Percentiles rank a stretch among this genome's conserved stretches.
Evolutionary conservation across 35 echinoderm and acorn worm species (phyloP).

Genomic region (Acanthaster planci): DNA sequence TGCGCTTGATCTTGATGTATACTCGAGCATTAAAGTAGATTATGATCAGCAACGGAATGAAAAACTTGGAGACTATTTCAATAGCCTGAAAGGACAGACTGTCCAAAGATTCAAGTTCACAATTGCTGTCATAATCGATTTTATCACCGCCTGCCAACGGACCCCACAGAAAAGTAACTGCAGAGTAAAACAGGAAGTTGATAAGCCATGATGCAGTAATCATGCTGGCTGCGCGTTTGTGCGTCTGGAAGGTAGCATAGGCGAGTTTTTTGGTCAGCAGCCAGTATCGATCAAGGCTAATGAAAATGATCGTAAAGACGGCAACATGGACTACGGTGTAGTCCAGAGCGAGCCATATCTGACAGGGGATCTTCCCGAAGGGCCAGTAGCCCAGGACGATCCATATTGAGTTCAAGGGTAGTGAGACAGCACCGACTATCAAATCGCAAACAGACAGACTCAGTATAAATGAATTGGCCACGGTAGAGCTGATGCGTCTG

Average conservation of each 20-base stretch:
- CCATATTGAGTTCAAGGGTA: constrained; percentile 55
- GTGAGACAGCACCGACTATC: constrained; percentile 54
- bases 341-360: no score
- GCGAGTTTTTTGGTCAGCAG: constrained; percentile 54
- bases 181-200: no score
- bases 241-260: no score
- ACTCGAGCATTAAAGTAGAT: constrained; percentile 49
- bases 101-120: constrained; percentile 52
- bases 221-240: no score
- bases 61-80: constrained; percentile 45
- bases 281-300: no score
- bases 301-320: no score
- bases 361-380: no score
- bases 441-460: constrained; percentile 69
- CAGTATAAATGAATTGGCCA: no score
- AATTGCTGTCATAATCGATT: constrained; percentile 27
- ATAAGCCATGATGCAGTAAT: no score
- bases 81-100: not conserved
- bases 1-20: constrained; percentile 50
- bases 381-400: no score
- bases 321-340: no score
- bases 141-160: not conserved
- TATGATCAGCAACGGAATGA: constrained; percentile 49
- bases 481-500: no score
- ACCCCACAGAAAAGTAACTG: constrained; percentile 33